These are phyloP conservation scores for Lepidurus couesii DNA, from an alignment of 1,140 invertebrate species.

Conservation along the genomic window DNA sequence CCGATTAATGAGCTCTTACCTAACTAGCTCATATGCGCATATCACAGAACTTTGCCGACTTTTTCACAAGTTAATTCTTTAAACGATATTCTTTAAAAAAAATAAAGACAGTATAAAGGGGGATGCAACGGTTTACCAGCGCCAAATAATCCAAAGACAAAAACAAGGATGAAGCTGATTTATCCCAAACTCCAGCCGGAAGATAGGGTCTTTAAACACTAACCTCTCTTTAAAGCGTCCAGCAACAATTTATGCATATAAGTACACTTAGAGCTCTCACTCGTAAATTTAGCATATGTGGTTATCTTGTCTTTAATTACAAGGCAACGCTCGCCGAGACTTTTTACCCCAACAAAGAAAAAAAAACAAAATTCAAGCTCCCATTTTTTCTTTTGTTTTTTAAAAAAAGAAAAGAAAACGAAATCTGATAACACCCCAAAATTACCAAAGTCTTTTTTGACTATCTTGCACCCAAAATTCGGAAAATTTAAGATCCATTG, in stretches of 20 bases:
- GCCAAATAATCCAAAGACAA: not conserved
- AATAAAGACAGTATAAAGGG: not conserved
- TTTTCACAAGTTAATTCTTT: not conserved
- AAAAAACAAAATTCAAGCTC: not conserved
- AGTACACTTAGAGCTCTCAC: not conserved
- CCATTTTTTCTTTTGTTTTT: not conserved
- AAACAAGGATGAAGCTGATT: no score
- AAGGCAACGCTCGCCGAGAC: not conserved
- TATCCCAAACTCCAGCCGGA: no score
- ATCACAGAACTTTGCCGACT: not conserved
- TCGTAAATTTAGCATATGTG: not conserved
- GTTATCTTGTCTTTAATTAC: not conserved
- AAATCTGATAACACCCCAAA: not conserved
- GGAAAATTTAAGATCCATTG: not conserved
- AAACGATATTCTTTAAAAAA: not conserved
- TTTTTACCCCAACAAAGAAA: not conserved
- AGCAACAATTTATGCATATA: slow-evolving; percentile 2
- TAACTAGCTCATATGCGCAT: not conserved
- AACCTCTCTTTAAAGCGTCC: not conserved
- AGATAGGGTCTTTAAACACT: no score
- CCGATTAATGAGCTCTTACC: not conserved
- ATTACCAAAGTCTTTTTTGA: not conserved
- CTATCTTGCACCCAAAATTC: no score
- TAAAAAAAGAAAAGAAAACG: no score
- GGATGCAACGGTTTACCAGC: not conserved